phyloP scores from a whole-genome alignment of 1,140 invertebrate species.

The Sycophila sp. region DNA sequence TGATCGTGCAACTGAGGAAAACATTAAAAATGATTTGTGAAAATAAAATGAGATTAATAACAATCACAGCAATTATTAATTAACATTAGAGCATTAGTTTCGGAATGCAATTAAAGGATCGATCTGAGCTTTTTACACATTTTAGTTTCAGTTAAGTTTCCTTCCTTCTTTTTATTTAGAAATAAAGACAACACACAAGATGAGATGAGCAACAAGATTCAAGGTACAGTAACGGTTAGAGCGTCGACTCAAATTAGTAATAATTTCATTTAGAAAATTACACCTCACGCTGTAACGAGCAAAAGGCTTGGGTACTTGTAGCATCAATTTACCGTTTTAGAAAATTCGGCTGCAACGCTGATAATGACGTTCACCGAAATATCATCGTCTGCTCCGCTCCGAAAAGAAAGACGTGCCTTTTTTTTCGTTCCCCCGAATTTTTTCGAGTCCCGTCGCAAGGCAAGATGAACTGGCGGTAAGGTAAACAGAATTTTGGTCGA shows the following conservation, averaged over 20 bases:
- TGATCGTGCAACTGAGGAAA: neutral
- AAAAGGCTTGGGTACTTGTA: neutral
- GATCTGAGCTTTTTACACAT: no score
- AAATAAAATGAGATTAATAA: neutral
- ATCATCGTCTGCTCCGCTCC: slow-evolving; percentile 23
- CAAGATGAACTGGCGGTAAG: no score
- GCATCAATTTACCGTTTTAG: neutral
- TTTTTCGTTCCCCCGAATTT: no score
- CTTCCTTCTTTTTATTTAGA: no score
- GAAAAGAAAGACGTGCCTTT: no score
- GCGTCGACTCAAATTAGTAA: slow-evolving; percentile 4
- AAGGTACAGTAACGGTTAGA: neutral
- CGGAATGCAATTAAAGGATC: neutral
- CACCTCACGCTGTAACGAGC: no score
- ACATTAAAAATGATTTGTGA: neutral
- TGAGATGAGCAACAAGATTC: neutral
- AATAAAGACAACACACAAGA: neutral
- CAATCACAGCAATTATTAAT: neutral
- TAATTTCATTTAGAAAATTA: neutral
- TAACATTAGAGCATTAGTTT: neutral
- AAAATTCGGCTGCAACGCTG: neutral
- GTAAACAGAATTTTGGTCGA: neutral
- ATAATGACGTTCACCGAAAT: slow-evolving; percentile 14
- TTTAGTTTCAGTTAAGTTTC: no score
- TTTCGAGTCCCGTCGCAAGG: no score